Evolutionary conservation across 2,888 invertebrate genomes (phyloP).

Genomic region (Callyntrura guangdongensis): DNA sequence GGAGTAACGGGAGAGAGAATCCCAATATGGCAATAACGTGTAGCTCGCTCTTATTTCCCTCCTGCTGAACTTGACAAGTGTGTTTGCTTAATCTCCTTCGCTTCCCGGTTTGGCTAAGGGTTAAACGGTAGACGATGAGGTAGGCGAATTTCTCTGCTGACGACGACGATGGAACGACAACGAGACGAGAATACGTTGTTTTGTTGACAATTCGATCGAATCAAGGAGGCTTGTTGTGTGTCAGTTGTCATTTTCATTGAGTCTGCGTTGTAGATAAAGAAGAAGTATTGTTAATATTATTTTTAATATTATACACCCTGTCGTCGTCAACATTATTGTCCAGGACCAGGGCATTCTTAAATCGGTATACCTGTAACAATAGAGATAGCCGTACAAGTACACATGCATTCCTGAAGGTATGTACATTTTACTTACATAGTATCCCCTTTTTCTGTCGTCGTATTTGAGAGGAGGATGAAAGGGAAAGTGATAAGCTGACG

Average conservation of each 20-base stretch:
- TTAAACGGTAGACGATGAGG: no score
- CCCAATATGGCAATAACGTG: no score
- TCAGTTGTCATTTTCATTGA: conserved; percentile 5
- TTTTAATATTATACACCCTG: neutral
- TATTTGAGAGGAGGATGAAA: no score
- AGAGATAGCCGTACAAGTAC: no score
- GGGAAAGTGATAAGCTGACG: no score
- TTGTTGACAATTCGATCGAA: conserved; percentile 41
- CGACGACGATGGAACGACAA: neutral
- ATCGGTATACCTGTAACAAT: no score
- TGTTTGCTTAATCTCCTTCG: neutral
- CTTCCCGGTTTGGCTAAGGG: neutral
- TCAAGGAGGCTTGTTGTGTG: neutral
- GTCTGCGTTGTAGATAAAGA: neutral
- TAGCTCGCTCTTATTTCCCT: no score
- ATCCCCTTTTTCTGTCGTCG: no score
- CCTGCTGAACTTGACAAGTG: neutral
- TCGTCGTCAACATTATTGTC: neutral
- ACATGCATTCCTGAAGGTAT: no score
- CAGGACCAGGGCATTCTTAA: no score
- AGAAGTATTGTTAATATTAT: neutral
- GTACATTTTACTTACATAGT: no score
- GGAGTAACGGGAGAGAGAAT: no score
- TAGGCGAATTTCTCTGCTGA: neutral
- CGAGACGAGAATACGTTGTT: neutral